Conservation (phyloP, 2,113 vertebrate genomes). For the Protomyctophum bolini region DNA sequence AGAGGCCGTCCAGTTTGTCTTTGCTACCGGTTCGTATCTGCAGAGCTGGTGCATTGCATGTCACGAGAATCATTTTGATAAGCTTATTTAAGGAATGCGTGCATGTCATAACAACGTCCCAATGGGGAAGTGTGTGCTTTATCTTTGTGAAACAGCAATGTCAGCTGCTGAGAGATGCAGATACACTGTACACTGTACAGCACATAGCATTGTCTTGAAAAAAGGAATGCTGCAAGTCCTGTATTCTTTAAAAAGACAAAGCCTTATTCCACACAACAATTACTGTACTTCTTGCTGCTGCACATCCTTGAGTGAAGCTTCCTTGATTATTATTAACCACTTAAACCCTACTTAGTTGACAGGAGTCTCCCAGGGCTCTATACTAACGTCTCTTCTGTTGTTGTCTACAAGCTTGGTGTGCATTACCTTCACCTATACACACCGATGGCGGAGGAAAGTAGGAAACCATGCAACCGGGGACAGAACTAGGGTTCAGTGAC, state of each 20-base stretch:
- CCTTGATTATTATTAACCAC: neutral
- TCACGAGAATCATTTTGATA: neutral
- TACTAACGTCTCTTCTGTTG: too few species aligned
- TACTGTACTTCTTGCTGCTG: slow-evolving; percentile 1
- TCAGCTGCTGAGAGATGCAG: too few species aligned
- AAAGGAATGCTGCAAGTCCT: slow-evolving; percentile 39
- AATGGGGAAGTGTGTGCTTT: neutral
- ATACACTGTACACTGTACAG: neutral
- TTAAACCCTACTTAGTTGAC: too few species aligned
- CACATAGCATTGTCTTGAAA: neutral
- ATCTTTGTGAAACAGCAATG: neutral
- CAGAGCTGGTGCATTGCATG: neutral
- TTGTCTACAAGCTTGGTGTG: too few species aligned
- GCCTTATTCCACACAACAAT: slow-evolving; percentile 15
- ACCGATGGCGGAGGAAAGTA: too few species aligned
- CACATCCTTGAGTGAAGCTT: slow-evolving; percentile 16
- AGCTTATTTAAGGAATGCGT: slow-evolving; percentile 12
- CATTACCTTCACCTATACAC: too few species aligned
- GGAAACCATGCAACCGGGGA: too few species aligned
- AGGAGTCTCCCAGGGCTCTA: too few species aligned
- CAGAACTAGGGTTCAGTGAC: too few species aligned
- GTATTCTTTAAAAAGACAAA: neutral
- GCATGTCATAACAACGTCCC: slow-evolving; percentile 30
- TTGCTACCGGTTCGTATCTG: neutral
- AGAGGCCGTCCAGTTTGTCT: too few species aligned